Evolutionary conservation across 2,797 vertebrate genomes (phyloP).

Genomic region (Orientallactaga sibirica): DNA sequence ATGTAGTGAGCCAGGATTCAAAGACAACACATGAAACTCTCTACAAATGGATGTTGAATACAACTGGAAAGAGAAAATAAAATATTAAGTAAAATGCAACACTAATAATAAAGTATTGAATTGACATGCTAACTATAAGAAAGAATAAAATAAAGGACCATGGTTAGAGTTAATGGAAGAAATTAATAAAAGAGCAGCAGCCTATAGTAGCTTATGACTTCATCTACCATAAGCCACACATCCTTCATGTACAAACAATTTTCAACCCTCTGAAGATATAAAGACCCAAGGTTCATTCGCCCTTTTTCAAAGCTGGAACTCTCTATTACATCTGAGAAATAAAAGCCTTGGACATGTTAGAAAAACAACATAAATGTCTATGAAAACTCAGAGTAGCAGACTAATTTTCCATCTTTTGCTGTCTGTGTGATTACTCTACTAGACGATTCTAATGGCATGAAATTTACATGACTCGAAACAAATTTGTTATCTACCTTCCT

Average conservation of each 20-base stretch:
- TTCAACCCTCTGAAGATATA: slow-evolving; percentile 3
- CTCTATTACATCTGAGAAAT: slow-evolving; percentile 28
- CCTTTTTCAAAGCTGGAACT: neutral
- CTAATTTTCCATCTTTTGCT: slow-evolving; percentile 40
- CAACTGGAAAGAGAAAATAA: slow-evolving; percentile 48
- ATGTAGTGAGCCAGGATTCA: slow-evolving; percentile 34
- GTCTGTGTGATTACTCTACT: neutral
- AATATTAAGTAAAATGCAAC: slow-evolving; percentile 32
- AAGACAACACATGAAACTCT: neutral
- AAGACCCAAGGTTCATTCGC: neutral
- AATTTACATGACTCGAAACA: slow-evolving; percentile 38
- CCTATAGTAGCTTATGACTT: slow-evolving; percentile 29
- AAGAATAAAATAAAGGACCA: slow-evolving; percentile 44
- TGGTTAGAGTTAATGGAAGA: slow-evolving; percentile 12
- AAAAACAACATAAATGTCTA: slow-evolving; percentile 27
- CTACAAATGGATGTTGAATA: neutral
- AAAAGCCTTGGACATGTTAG: neutral
- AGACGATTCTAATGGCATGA: neutral
- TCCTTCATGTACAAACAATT: slow-evolving; percentile 49
- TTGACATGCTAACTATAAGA: neutral
- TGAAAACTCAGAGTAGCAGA: neutral
- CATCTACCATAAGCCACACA: neutral
- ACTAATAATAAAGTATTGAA: slow-evolving; percentile 28
- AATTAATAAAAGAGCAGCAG: slow-evolving; percentile 44
- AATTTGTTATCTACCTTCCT: slow-evolving; percentile 38